A percentile compares a stretch with the other conserved stretches of the same genome.
phyloP scores from a whole-genome alignment of 2,888 invertebrate species.

The Xestoiulus laeticollis region DNA sequence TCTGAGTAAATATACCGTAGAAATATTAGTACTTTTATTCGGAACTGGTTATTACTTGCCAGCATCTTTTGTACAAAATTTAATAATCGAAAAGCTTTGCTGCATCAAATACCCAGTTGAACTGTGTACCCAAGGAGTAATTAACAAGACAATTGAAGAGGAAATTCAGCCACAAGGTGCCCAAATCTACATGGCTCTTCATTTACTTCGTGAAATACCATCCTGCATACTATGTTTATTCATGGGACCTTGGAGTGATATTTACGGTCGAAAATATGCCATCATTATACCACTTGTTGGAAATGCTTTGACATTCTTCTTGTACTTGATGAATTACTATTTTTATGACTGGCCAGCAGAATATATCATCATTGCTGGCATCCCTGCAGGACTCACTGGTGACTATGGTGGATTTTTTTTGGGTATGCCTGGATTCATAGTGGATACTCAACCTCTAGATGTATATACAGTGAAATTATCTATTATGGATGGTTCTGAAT shows the following conservation, averaged over 20 bases:
- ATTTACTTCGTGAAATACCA: neutral
- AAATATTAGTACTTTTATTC: conserved; percentile 28
- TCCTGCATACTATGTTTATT: neutral
- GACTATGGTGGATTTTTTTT: conserved; percentile 7
- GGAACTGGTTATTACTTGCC: conserved; percentile 22
- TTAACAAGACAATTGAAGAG: conserved; percentile 36
- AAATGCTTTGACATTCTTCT: neutral
- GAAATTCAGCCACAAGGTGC: conserved; percentile 16
- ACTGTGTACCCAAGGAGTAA: neutral
- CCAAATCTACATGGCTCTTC: conserved; percentile 32
- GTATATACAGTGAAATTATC: conserved; percentile 25
- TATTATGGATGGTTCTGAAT: conserved; percentile 42
- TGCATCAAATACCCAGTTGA: neutral
- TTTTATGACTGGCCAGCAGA: neutral
- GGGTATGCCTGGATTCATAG: neutral
- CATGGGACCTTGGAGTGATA: conserved; percentile 46
- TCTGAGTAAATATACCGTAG: neutral
- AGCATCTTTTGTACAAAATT: conserved; percentile 31
- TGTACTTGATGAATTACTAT: neutral
- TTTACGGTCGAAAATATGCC: neutral
- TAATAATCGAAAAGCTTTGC: conserved; percentile 44
- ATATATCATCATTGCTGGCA: neutral
- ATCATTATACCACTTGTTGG: neutral
- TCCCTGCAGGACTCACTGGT: neutral
- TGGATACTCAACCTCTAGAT: neutral